Conservation (phyloP, 2,113 vertebrate genomes). For the Bujurquina vittata region DNA sequence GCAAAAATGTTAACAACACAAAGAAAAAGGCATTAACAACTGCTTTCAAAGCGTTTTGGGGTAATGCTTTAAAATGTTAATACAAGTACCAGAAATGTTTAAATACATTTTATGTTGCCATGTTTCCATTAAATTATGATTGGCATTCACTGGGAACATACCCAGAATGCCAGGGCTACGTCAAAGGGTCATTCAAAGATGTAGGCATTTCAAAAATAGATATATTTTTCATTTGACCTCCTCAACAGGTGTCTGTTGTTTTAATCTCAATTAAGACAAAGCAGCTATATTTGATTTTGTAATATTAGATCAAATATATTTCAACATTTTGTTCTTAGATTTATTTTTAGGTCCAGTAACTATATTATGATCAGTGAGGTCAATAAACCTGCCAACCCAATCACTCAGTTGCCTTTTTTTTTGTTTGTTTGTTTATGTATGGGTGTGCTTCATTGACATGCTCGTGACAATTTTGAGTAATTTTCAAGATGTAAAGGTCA, state of each 20-base stretch:
- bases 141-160: background rate
- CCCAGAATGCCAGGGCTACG: background rate
- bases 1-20: background rate
- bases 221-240: background rate
- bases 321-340: background rate
- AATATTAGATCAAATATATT: constrained; percentile 16
- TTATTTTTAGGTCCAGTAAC: constrained; percentile 2
- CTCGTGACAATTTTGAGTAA: constrained; percentile 46
- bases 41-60: background rate
- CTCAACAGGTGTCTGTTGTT: background rate
- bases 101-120: background rate
- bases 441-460: background rate
- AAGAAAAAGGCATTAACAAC: background rate
- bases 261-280: constrained; percentile 16
- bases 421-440: background rate
- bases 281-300: constrained; percentile 1
- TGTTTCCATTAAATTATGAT: background rate
- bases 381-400: constrained; percentile 28
- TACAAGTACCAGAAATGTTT: background rate
- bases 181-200: background rate
- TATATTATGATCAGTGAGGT: background rate
- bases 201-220: background rate
- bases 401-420: background rate
- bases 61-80: background rate
- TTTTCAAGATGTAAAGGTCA: constrained; percentile 46